phyloP scores from a whole-genome alignment of 2,888 invertebrate genomes.

The Drosophila fulvimacula region DNA sequence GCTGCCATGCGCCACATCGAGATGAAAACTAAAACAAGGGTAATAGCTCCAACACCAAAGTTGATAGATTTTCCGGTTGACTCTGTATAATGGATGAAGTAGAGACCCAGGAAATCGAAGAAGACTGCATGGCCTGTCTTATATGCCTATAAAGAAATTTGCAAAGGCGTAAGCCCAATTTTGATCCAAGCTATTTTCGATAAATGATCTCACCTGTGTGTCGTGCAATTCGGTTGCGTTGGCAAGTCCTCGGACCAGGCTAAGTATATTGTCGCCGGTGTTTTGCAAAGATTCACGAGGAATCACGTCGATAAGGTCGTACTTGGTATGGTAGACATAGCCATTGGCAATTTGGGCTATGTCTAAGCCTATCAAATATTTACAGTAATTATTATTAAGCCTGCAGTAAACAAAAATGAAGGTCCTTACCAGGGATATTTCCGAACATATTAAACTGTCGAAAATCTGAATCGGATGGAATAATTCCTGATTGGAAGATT shows the following conservation, averaged over 20 bases:
- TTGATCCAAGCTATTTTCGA: too few relatives aligned
- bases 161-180: neutral
- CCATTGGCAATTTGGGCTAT: conserved; percentile 91
- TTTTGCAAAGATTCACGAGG: conserved; percentile 89
- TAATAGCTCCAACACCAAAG: conserved; percentile 78
- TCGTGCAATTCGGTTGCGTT: conserved; percentile 83
- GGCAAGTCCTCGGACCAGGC: conserved; percentile 85
- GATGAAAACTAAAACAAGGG: conserved; percentile 75
- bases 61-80: conserved; percentile 82
- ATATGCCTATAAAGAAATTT: conserved; percentile 73
- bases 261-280: conserved; percentile 89
- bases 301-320: conserved; percentile 88
- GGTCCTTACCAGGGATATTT: conserved; percentile 84
- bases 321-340: conserved; percentile 91
- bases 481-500: conserved; percentile 87
- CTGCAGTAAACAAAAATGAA: neutral
- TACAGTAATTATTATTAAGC: neutral
- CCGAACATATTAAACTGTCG: conserved; percentile 88
- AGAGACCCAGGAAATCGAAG: conserved; percentile 90
- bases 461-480: conserved; percentile 89
- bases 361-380: conserved; percentile 87
- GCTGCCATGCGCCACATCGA: conserved; percentile 75
- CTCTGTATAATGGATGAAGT: conserved; percentile 88
- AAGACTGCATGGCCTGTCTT: conserved; percentile 86
- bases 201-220: conserved; percentile 23